Base-by-base conservation (phyloP, 2,888 invertebrate species). In the Ectemnius cavifrons region DNA sequence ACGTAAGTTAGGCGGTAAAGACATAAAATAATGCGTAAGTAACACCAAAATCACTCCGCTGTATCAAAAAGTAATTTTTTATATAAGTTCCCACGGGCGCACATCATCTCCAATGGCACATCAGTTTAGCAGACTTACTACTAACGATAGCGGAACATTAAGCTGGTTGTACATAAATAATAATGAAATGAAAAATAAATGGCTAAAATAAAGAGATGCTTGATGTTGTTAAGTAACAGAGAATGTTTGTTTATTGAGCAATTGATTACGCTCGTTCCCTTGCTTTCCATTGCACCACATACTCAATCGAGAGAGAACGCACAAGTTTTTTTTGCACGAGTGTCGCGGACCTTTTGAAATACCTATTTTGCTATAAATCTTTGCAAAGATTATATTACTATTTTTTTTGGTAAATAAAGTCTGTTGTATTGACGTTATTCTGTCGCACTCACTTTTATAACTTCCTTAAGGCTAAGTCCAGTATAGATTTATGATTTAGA, bases 41-140 rank as follows among this genome's bases (percentile, higher is more conserved):
- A 90, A 90, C 89, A 90, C 89, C 90, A 89, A 90, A 89, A 88
- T 87, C 86, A 89, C 86, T 88, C 86, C 81, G 82, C 84, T 88
- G 87, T 89, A 88, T 87, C 83, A 87, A 89, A 86, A 87, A 86
- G 75, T 88, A 88, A 89, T 89, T 90, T 89, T 90, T 89, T 89
- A 87, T 89, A 88, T 89, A 86, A 90, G 89, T 89, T 88, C 84
- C 85, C 86, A 88, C 84, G 84, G 84, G 85, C 89, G 89, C 90
- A 89, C 90, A 90, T 87, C 87, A 88, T 88, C 86, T 89, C 85
- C 88, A 88, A 89, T 86, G 86, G 88, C 89, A 90, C 87, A 89
- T 81, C 79, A 85, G 82, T 85, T 84, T 86, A 84, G 85, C 77
- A 81, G 81, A 87, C 81, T 85, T 87, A 86, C 78, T 84, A 88